phyloP scores from a whole-genome alignment of 2,113 vertebrate genomes.

The Xenopus laevis region DNA sequence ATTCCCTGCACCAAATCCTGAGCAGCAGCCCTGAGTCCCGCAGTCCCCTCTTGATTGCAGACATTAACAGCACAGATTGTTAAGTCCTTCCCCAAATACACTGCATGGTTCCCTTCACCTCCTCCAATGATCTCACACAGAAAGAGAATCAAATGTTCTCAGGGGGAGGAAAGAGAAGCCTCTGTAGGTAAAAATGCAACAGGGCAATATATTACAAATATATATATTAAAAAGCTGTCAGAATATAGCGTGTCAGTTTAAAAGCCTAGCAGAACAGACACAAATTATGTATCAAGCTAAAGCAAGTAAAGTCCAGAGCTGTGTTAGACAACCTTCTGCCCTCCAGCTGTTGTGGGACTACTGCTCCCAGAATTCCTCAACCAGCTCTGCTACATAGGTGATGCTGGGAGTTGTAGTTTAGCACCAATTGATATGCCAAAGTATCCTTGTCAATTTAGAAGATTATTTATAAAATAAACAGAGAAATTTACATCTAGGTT shows the following conservation, averaged over 20 bases:
- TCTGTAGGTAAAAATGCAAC: conserved; percentile 12
- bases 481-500: no score
- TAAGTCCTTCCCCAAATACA: conserved; percentile 72
- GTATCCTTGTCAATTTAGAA: no score
- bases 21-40: conserved; percentile 63
- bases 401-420: no score
- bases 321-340: no score
- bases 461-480: no score
- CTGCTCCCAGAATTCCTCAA: no score
- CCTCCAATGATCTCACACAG: conserved; percentile 25
- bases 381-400: no score
- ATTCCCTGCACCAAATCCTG: conserved; percentile 62
- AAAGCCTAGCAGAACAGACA: no score
- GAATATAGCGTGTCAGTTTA: not conserved
- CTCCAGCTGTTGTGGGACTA: no score
- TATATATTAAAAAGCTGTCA: not conserved
- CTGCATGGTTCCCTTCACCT: conserved; percentile 54
- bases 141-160: conserved; percentile 24
- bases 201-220: conserved; percentile 15
- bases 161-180: conserved; percentile 37
- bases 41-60: conserved; percentile 69
- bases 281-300: no score
- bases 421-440: no score
- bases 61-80: conserved; percentile 65
- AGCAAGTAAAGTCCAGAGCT: no score